Evolutionary conservation across 2,113 vertebrate genomes (phyloP).

Genomic region (Hemicordylus capensis): DNA sequence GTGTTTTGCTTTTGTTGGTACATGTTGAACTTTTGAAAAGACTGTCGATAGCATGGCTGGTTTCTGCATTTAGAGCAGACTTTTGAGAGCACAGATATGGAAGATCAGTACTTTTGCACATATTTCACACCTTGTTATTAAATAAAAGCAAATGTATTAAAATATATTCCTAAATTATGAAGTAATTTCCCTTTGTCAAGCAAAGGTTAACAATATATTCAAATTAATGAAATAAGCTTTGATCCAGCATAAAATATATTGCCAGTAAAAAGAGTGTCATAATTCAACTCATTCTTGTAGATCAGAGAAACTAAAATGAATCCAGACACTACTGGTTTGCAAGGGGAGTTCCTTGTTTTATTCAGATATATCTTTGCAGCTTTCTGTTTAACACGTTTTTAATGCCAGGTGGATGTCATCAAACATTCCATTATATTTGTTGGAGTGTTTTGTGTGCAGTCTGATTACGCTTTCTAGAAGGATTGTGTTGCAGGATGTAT

Average conservation of each 20-base stretch:
- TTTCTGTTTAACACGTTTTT: not conserved
- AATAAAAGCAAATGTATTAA: not conserved
- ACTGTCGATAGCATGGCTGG: fast-evolving
- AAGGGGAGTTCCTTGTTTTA: not conserved
- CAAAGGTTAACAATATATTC: fast-evolving
- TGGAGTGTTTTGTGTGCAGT: not conserved
- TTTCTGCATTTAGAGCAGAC: not conserved
- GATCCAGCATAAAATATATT: not conserved
- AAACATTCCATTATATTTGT: not conserved
- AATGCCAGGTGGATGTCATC: not conserved
- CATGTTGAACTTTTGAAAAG: fast-evolving
- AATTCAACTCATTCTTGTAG: not conserved
- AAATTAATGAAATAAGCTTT: not conserved
- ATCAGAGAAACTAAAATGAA: not conserved
- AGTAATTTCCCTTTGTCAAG: not conserved
- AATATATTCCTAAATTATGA: constrained; percentile 1
- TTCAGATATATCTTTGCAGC: not conserved
- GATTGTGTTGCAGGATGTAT: not conserved
- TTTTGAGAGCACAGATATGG: not conserved
- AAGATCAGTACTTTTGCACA: not conserved
- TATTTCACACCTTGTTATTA: not conserved
- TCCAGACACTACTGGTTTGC: fast-evolving
- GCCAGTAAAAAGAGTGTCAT: not conserved
- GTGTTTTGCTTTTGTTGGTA: fast-evolving
- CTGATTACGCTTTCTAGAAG: not conserved